phyloP scores from a whole-genome alignment of 1,140 invertebrate genomes.

The Rhopalosiphum maidis region DNA sequence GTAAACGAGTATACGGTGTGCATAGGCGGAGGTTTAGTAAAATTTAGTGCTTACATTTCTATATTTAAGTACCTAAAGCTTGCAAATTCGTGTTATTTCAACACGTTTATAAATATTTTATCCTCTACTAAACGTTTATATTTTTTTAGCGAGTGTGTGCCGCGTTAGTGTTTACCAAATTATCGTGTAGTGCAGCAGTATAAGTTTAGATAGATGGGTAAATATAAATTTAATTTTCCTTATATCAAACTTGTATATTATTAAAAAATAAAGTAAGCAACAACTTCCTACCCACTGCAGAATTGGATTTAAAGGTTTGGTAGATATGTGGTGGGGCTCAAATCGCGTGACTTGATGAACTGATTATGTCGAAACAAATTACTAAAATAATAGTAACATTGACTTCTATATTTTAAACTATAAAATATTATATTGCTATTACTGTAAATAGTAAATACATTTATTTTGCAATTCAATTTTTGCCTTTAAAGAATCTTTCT shows the following conservation, averaged over 20 bases:
- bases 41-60: background rate
- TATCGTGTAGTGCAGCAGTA: background rate
- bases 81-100: background rate
- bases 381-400: too few relatives aligned
- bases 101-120: constrained; percentile 14
- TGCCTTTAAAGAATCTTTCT: background rate
- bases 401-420: too few relatives aligned
- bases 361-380: background rate
- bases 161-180: background rate
- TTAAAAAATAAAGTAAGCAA: background rate
- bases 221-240: background rate
- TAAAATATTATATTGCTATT: background rate
- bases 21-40: background rate
- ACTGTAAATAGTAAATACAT: background rate
- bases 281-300: background rate
- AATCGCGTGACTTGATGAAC: background rate
- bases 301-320: too few relatives aligned
- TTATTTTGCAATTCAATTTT: background rate
- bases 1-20: too few relatives aligned
- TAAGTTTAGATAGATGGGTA: background rate
- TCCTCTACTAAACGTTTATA: background rate
- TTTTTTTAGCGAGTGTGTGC: background rate
- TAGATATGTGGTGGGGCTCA: background rate
- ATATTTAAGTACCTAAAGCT: background rate
- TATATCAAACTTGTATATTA: background rate